Conservation (phyloP, 2,888 invertebrate genomes). For the Helleia helle region DNA sequence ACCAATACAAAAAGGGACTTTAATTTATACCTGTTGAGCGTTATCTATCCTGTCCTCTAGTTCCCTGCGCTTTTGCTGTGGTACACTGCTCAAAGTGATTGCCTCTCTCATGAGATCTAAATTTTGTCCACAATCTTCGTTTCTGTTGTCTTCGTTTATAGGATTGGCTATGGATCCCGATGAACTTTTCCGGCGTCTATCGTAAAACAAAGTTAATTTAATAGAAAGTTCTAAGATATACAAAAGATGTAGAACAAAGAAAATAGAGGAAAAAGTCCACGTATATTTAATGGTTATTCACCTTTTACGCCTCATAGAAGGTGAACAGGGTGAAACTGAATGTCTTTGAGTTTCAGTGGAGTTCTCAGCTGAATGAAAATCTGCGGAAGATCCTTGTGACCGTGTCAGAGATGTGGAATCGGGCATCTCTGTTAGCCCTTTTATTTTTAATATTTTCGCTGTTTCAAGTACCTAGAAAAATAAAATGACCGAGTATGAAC, state of each 20-base stretch:
- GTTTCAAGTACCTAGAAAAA: constrained; percentile 78
- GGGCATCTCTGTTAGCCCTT: constrained; percentile 91
- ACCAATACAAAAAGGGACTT: too few relatives aligned
- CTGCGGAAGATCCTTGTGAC: constrained; percentile 76
- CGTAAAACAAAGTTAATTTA: background rate
- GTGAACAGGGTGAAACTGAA: constrained; percentile 77
- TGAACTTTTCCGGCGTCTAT: constrained; percentile 56
- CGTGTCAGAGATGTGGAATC: constrained; percentile 83
- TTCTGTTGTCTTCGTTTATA: constrained; percentile 36
- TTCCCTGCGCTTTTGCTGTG: constrained; percentile 57
- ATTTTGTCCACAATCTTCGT: constrained; percentile 32
- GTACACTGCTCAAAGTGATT: constrained; percentile 54
- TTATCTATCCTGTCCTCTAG: constrained; percentile 42
- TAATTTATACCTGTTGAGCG: constrained; percentile 47
- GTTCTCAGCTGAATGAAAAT: constrained; percentile 72
- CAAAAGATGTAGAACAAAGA: background rate
- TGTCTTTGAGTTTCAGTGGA: constrained; percentile 73
- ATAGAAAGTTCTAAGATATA: too few relatives aligned
- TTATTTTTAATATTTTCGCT: constrained; percentile 90
- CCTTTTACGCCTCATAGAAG: constrained; percentile 66
- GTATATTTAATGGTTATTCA: constrained; percentile 16
- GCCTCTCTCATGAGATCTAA: constrained; percentile 42
- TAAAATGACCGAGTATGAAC: background rate
- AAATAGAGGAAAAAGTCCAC: too few relatives aligned
- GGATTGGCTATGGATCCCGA: constrained; percentile 45